Evolutionary conservation across 2,797 vertebrate species (phyloP).

Genomic region (Acrossocheilus fasciatus): DNA sequence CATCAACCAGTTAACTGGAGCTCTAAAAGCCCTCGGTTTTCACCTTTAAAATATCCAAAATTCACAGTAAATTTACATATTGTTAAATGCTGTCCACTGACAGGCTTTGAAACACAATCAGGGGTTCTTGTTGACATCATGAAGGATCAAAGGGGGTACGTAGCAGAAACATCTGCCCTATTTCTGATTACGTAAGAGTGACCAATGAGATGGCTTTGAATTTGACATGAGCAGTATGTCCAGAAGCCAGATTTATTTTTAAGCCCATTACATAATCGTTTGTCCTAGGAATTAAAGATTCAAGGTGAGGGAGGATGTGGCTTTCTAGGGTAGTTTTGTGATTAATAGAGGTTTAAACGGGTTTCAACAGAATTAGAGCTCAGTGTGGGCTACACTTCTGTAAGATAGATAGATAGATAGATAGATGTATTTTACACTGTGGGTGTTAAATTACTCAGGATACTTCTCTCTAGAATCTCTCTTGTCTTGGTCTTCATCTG

Average conservation of each 20-base stretch:
- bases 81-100: neutral
- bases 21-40: neutral
- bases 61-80: neutral
- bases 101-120: neutral
- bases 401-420: neutral
- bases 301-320: constrained; percentile 10
- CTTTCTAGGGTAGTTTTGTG: neutral
- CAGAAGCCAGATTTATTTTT: constrained; percentile 46
- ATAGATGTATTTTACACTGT: neutral
- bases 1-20: neutral
- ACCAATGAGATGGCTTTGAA: constrained; percentile 17
- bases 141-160: constrained; percentile 28
- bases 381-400: neutral
- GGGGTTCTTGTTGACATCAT: constrained; percentile 12
- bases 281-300: constrained; percentile 36
- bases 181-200: constrained; percentile 39
- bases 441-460: neutral
- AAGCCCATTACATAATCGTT: constrained; percentile 43
- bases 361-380: neutral
- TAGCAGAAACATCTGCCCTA: constrained; percentile 35
- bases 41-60: neutral
- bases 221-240: constrained; percentile 19
- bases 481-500: neutral
- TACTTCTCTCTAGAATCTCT: neutral
- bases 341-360: neutral